These are phyloP conservation scores for Globia sparganii DNA, from an alignment of 2,888 invertebrate genomes.

Conservation along the genomic window DNA sequence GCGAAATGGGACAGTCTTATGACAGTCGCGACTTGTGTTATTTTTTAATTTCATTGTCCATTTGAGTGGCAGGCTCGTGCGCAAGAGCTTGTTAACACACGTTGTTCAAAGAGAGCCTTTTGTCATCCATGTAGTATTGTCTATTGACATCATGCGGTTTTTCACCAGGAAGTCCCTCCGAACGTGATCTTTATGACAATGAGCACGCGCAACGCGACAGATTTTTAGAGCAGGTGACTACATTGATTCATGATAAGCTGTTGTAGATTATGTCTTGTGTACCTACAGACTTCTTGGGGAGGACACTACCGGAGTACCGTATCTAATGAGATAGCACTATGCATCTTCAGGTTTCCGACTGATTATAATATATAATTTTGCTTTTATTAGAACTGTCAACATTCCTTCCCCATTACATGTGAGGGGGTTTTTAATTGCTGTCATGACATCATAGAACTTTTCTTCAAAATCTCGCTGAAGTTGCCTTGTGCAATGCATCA, in stretches of 20 bases:
- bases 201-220: not conserved
- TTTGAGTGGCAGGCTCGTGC: not conserved
- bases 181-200: slow-evolving; percentile 37
- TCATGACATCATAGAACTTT: not conserved
- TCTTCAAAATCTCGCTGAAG: not conserved
- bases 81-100: not conserved
- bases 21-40: not conserved
- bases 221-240: slow-evolving; percentile 19
- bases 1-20: not conserved
- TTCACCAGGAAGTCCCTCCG: slow-evolving; percentile 46
- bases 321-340: not conserved
- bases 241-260: slow-evolving; percentile 18
- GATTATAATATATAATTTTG: not conserved
- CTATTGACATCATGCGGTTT: slow-evolving; percentile 41
- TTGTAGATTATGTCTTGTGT: slow-evolving; percentile 1
- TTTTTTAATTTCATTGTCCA: not conserved
- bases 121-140: slow-evolving; percentile 3
- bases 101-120: slow-evolving; percentile 16
- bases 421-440: slow-evolving; percentile 1
- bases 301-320: not conserved
- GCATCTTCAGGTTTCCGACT: not conserved
- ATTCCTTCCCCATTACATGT: not conserved
- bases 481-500: not conserved
- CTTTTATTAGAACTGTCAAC: not conserved
- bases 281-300: too few species aligned